phyloP scores from a whole-genome alignment of 2,113 vertebrate species.

The Butorides virescens region DNA sequence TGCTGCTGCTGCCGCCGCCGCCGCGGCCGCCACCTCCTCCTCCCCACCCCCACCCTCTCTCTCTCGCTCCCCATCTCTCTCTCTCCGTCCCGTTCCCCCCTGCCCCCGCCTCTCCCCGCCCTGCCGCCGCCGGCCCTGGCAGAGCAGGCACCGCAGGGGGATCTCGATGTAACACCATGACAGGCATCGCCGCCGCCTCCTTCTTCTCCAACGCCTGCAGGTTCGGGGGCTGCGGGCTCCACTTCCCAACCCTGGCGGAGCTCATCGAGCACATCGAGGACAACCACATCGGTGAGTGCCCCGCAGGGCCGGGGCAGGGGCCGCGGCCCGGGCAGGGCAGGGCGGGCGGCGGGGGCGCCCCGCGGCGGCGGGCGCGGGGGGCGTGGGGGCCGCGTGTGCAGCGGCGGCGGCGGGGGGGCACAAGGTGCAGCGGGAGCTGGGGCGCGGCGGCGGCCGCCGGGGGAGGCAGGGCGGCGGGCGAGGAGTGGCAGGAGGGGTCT shows the following conservation, averaged over 20 bases:
- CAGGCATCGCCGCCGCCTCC: slow-evolving; percentile 94
- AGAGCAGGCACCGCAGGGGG: slow-evolving; percentile 67
- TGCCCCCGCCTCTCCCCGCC: background rate
- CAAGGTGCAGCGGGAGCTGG: background rate
- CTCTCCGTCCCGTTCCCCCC: slow-evolving; percentile 17
- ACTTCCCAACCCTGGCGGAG: slow-evolving; percentile 90
- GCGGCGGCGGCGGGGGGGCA: background rate
- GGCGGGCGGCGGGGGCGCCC: background rate
- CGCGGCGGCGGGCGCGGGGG: background rate
- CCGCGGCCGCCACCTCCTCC: slow-evolving; percentile 63
- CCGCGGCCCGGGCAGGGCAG: background rate
- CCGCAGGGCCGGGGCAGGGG: background rate
- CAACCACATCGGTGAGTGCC: slow-evolving; percentile 89
- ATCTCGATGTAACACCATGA: slow-evolving; percentile 90
- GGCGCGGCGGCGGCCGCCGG: background rate
- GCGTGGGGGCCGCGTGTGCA: background rate
- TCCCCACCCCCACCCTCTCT: slow-evolving; percentile 20
- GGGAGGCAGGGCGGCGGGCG: background rate
- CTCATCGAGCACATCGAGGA: slow-evolving; percentile 96
- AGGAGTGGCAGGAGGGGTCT: background rate
- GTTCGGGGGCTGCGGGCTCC: slow-evolving; percentile 91
- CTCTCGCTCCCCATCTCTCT: slow-evolving; percentile 12
- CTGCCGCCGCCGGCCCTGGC: slow-evolving; percentile 48
- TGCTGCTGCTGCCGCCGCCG: slow-evolving; percentile 83
- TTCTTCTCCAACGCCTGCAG: slow-evolving; percentile 95